Base-by-base conservation (phyloP, 2,888 invertebrate genomes). In the Ceriagrion tenellum region DNA sequence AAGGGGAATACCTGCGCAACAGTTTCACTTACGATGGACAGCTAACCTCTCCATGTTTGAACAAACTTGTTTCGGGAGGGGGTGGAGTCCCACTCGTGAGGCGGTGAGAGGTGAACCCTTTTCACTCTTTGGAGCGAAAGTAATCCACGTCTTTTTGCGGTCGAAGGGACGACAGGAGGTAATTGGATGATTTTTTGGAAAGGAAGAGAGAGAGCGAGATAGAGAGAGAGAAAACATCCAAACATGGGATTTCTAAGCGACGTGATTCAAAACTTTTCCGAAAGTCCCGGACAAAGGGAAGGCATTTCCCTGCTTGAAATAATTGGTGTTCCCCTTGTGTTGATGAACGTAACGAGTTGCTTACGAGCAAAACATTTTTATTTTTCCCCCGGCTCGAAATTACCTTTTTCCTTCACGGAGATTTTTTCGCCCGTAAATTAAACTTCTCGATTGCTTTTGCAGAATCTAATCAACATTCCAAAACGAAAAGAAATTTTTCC, bases 281-380 rank as follows among this genome's bases (percentile, higher is more conserved):
- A 30, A 81, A 81, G 81, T 16, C 35, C 35, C 30, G 35, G 30
- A 81, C 81, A 81, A 81, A 81, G 81, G 30, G 81, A 69, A 81
- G 81, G 30, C 35, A 69, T 69, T 47, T 81, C 35, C 16, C 81
- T 81, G 81, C 81, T 81, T 81, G 81, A 81, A 81, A 81, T 81
- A 81, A 81, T 81, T 81, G 81, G 35, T 81, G 30, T 81, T 35
- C 18, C 81, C 12, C 13, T 35, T 16, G 81, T 81, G 81, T 81
- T 81, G 69, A 69, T 69, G 81, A 81, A 81, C 81, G 81, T 81
- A 81, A 81, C 81, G 81, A 81, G 81, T 81, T 81, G 81, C 81
- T 81, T 26, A 81, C 81, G 81, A 81, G 26, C 56, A 81, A 4
- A 81, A 81, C 10, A 81, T 81, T 69, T 81, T 81, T 35, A 35